These are phyloP conservation scores for Mormoops blainvillei DNA, from an alignment of 2,113 vertebrate genomes.

Conservation along the genomic window DNA sequence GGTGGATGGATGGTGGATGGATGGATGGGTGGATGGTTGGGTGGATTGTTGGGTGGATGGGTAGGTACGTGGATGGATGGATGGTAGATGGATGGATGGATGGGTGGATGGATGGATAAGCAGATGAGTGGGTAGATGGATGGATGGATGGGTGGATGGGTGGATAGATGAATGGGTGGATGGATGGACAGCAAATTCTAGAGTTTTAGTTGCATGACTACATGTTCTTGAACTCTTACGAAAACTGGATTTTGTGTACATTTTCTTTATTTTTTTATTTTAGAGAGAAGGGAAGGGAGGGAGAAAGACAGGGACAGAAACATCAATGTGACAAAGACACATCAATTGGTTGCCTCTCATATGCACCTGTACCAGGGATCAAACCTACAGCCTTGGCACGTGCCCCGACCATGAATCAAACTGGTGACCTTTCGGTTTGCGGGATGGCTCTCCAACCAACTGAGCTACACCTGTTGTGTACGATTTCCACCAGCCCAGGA, in stretches of 20 bases:
- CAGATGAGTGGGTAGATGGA: accelerated
- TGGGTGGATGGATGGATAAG: accelerated
- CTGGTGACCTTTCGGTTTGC: too few species aligned
- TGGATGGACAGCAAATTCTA: neutral
- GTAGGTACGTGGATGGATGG: neutral
- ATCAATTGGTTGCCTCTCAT: too few species aligned
- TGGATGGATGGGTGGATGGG: accelerated
- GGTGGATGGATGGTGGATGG: neutral
- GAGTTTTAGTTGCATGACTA: too few species aligned
- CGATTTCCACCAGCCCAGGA: neutral
- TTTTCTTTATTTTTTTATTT: neutral
- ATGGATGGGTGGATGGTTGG: accelerated
- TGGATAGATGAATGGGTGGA: accelerated
- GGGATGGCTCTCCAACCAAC: too few species aligned
- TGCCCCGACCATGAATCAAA: too few species aligned
- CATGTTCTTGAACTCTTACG: neutral
- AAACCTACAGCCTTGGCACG: too few species aligned
- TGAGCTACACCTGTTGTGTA: too few species aligned
- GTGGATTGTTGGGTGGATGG: accelerated
- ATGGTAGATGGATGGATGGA: accelerated
- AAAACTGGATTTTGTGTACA: neutral
- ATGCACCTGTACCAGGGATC: too few species aligned
- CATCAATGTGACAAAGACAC: too few species aligned
- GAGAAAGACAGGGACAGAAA: too few species aligned
- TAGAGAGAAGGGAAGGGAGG: too few species aligned